Base-by-base conservation (phyloP, 2,888 invertebrate species). In the Amphipyra tragopoginis region DNA sequence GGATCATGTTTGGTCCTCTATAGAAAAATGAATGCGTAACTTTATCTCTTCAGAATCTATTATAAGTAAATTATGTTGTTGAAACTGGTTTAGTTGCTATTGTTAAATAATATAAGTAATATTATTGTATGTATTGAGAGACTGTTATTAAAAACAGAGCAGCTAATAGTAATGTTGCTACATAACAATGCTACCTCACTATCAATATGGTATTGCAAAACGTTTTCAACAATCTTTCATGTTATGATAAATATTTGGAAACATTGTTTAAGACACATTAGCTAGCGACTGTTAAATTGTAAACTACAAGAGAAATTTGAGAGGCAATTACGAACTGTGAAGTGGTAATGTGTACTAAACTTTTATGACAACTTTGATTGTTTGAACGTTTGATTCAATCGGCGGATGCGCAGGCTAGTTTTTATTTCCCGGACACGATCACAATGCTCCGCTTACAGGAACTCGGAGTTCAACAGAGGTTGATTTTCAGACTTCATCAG, bases 401-500 rank as follows among this genome's bases (percentile, higher is more conserved):
- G 69, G 61, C 86, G 87, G 88, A 89, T 85, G 85, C 75, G 72
- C 61, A 66, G 66, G 48, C 75, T 63, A 77, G 77, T 80, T 83
- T 81, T 81, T 77, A 66, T 76, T 81, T 79, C 75, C 77, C 81
- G 78, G 79, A 83, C 73, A 70, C 60, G 59, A 39, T 61, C 49
- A 66, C 69, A 77, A 65, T 71, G 75, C 50, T 52, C 39, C 53
- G 62, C 52, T 76, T 68, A 77, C 76, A 80, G 77, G 65, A 57
- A 63, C 53, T 15, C 29, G 0, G 68, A 80, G 88, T 86, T 89
- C 87, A 87, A 82, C 67, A 47, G 80, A 86, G 85, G 85, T 86
- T 86, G 84, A 82, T 85, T 88, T 86, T 86, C 82, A 87, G 80
- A 82, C 81, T 80, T 76, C 67, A 72, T 71, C 78, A 75, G 63